These are phyloP conservation scores for Lasioglossum vierecki DNA, from an alignment of 2,888 invertebrate genomes.

Conservation along the genomic window DNA sequence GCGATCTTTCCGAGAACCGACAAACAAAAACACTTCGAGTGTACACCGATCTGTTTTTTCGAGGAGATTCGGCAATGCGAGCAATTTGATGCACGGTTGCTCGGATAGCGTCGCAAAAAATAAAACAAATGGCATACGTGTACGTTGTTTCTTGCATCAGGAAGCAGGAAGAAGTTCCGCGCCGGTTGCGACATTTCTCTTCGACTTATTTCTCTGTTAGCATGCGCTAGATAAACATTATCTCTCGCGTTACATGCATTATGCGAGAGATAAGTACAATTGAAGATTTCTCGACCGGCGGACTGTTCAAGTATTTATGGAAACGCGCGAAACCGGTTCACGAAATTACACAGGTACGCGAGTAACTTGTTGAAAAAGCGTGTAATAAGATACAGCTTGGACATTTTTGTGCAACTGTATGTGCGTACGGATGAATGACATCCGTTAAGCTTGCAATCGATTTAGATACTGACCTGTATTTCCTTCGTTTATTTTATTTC, in stretches of 20 bases:
- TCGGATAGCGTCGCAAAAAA: not conserved
- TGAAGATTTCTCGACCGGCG: not conserved
- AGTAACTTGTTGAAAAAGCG: not conserved
- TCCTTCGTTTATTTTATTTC: not conserved
- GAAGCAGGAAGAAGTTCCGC: not conserved
- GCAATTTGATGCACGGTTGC: not conserved
- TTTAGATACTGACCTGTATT: not conserved
- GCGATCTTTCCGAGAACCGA: not conserved
- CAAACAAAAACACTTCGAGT: not conserved
- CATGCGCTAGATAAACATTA: constrained; percentile 8
- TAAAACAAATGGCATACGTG: not conserved
- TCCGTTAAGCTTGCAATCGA: not conserved
- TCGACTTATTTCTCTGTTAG: not conserved
- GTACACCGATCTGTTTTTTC: not conserved
- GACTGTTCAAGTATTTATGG: not conserved
- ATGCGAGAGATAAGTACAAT: constrained; percentile 19
- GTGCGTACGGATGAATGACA: not conserved
- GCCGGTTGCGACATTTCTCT: not conserved
- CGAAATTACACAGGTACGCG: not conserved
- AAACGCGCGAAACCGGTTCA: constrained; percentile 27
- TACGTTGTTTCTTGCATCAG: not conserved
- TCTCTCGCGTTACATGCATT: not conserved
- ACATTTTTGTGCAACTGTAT: not conserved
- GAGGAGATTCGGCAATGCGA: not conserved
- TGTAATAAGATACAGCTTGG: not conserved